Base-by-base conservation (phyloP, 2,888 invertebrate genomes). In the Lymantria dispar region DNA sequence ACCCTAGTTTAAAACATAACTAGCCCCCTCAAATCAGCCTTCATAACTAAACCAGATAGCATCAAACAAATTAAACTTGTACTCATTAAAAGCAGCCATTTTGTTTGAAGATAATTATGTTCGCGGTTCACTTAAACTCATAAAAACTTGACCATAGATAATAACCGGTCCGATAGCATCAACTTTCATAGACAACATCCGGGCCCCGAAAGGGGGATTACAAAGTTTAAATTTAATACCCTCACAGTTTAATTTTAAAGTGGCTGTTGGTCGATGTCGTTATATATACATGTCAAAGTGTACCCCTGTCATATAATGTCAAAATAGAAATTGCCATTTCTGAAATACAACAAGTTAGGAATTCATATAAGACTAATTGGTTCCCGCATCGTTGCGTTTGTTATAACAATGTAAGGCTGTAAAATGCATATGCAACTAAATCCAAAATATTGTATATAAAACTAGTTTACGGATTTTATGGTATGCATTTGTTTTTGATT, bases 151-250 rank as follows among this genome's bases (percentile, higher is more conserved):
- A 29, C 44, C 45, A 39, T 45, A 52, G 47, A 65, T 66, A 41
- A 62, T 52, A 51, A 56, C 43, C 8, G 38, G 37, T 7, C 49
- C 47, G 53, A 62, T 65, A 56, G 44, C 30, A 15, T 11, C 37
- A 64, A 59, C 45, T 56, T 64, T 54, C 48, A 51, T 52, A 54
- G 51, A 57, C 52, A 47, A 52, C 47, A 53, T 47, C 56, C 52
- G 43, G 39, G 48, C 31, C 54, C 39, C 30, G 30, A 47, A 44
- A 43, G 50, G 43, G 43, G 52, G 52, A 57, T 60, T 56, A 56
- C 45, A 58, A 69, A 68, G 55, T 67, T 70, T 53, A 37, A 58
- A 67, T 53, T 57, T 49, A 56, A 60, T 63, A 47, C 31, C 33
- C 40, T 14, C 7, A 12, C 47, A 37, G 46, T 53, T 54, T 50